Evolutionary conservation across 2,113 vertebrate species (phyloP).

Genomic region (Psettodes erumei): DNA sequence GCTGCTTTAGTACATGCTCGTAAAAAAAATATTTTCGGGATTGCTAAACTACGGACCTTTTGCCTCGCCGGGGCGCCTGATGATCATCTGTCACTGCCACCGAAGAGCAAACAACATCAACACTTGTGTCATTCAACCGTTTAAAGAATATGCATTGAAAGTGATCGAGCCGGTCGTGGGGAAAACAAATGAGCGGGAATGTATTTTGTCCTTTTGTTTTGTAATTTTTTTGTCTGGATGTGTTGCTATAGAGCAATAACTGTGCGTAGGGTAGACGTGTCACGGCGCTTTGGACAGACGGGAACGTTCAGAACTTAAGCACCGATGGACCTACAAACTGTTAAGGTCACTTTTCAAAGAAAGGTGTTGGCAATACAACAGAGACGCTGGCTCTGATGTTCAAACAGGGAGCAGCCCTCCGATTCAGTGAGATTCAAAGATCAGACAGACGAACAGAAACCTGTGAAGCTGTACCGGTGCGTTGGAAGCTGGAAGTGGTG

Average conservation of each 20-base stretch:
- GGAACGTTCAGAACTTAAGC: not conserved
- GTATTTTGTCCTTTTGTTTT: constrained; percentile 11
- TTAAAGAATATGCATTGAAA: constrained; percentile 58
- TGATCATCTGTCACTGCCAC: constrained; percentile 35
- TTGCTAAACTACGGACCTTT: constrained; percentile 27
- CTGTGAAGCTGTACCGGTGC: not conserved
- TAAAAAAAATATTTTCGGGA: constrained; percentile 9
- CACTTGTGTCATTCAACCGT: constrained; percentile 5
- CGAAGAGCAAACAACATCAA: constrained; percentile 22
- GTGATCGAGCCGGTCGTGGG: constrained; percentile 7
- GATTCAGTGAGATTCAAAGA: constrained; percentile 18
- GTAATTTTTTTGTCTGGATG: constrained; percentile 39
- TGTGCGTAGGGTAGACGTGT: constrained; percentile 52
- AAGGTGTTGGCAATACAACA: constrained; percentile 46
- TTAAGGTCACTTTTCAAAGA: constrained; percentile 30
- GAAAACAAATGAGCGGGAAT: constrained; percentile 43
- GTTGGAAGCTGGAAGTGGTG: constrained; percentile 11
- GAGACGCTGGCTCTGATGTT: constrained; percentile 12
- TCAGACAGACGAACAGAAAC: constrained; percentile 4
- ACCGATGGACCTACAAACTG: constrained; percentile 26
- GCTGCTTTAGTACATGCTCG: constrained; percentile 59
- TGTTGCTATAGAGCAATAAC: constrained; percentile 74
- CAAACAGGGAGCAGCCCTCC: not conserved
- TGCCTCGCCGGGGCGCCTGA: constrained; percentile 12
- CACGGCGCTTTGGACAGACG: constrained; percentile 23